Conservation (phyloP, 1,140 invertebrate species). For the Macrocentrus cingulum region DNA sequence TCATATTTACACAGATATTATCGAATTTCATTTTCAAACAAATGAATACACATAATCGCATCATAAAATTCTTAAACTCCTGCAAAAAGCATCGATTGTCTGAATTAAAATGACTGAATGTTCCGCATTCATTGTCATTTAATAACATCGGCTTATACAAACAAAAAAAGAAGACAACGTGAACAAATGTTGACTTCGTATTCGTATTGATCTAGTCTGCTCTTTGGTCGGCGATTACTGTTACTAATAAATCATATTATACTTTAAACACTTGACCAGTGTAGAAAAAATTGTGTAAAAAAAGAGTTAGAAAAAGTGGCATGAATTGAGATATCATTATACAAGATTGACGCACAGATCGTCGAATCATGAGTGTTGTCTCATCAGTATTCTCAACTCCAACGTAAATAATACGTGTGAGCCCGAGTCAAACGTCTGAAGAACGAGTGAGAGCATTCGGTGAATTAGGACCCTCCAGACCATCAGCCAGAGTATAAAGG, state of each 20-base stretch:
- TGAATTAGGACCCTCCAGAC: slow-evolving; percentile 29
- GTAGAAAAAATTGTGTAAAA: neutral
- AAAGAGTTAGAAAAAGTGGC: neutral
- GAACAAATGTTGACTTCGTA: too few species aligned
- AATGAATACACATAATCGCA: too few species aligned
- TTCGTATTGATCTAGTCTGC: neutral
- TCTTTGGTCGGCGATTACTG: neutral
- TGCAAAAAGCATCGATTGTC: too few species aligned
- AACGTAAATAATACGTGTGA: slow-evolving; percentile 25
- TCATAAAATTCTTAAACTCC: too few species aligned
- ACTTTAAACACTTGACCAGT: neutral
- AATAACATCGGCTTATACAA: too few species aligned
- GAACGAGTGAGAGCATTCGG: slow-evolving; percentile 27
- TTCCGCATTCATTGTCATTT: too few species aligned
- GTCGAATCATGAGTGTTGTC: neutral
- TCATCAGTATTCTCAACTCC: slow-evolving; percentile 27
- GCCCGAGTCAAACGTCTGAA: slow-evolving; percentile 11
- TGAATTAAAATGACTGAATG: too few species aligned
- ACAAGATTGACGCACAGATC: neutral
- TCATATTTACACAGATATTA: too few species aligned
- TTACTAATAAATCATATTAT: slow-evolving; percentile 7
- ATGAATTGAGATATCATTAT: neutral
- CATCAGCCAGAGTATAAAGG: slow-evolving; percentile 37
- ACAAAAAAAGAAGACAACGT: too few species aligned
- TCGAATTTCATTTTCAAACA: too few species aligned